Conservation (phyloP, 1,140 invertebrate species). For the Psix sp. region DNA sequence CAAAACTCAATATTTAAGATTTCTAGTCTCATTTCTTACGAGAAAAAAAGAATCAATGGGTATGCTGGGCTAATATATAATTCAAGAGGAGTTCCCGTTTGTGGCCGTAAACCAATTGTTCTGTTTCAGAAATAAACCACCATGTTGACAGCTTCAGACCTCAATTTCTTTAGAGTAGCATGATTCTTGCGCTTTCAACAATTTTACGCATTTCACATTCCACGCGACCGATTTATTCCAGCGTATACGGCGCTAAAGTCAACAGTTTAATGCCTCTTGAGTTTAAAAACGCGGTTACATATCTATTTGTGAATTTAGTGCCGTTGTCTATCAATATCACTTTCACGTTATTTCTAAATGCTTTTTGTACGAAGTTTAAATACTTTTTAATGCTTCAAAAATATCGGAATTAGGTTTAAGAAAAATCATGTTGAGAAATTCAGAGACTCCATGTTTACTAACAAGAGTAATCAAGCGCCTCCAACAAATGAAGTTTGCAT, state of each 20-base stretch:
- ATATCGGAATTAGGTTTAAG: too few species aligned
- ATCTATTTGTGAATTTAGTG: constrained; percentile 32
- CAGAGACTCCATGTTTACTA: constrained; percentile 62
- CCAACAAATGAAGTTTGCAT: constrained; percentile 67
- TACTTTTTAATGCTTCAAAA: too few species aligned
- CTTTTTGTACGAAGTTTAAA: constrained; percentile 33
- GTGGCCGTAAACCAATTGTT: constrained; percentile 13
- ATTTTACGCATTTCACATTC: constrained; percentile 68
- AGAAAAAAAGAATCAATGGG: constrained; percentile 7
- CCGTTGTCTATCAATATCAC: constrained; percentile 53
- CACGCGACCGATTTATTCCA: constrained; percentile 70
- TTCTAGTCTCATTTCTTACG: constrained; percentile 47
- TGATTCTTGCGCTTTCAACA: constrained; percentile 68
- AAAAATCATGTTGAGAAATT: constrained; percentile 53
- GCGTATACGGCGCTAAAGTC: constrained; percentile 64
- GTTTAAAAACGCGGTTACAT: constrained; percentile 22
- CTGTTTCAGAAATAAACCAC: constrained; percentile 50
- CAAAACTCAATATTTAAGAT: constrained; percentile 34
- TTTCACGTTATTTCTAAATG: constrained; percentile 39
- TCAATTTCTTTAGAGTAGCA: constrained; percentile 68
- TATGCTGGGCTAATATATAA: constrained; percentile 25
- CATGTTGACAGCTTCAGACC: constrained; percentile 74
- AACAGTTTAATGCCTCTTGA: constrained; percentile 27
- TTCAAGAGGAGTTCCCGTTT: constrained; percentile 14
- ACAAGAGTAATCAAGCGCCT: constrained; percentile 66